Percentiles rank a stretch among this genome's conserved stretches.
Evolutionary conservation across 2,797 vertebrate species (phyloP).

Genomic region (Acrocephalus scirpaceus): DNA sequence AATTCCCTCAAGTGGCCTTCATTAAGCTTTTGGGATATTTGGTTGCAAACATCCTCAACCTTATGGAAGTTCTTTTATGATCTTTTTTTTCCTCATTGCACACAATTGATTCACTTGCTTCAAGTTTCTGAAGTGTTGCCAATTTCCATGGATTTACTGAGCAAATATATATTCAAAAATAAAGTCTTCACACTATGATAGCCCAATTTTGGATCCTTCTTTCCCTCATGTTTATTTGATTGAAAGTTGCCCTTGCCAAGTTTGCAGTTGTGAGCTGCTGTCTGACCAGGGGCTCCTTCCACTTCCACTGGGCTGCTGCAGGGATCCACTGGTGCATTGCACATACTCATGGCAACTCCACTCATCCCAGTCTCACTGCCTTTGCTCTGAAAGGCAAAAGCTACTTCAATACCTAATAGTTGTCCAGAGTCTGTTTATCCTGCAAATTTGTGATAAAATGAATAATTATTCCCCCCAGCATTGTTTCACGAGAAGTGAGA

Average conservation of each 20-base stretch:
- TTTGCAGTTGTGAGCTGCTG: fast-evolving
- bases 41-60: neutral
- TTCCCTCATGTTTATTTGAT: neutral
- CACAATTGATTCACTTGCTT: neutral
- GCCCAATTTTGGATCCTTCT: neutral
- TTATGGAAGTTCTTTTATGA: neutral
- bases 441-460: neutral
- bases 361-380: neutral
- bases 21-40: neutral
- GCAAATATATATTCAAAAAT: neutral
- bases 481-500: neutral
- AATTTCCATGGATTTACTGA: neutral
- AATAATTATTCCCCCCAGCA: neutral
- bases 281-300: neutral
- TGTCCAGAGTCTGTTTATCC: neutral
- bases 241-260: neutral
- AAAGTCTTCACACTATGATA: neutral
- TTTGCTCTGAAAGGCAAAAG: neutral
- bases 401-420: neutral
- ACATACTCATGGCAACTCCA: neutral
- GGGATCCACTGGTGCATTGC: neutral
- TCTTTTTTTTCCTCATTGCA: neutral
- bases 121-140: neutral
- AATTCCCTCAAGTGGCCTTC: neutral
- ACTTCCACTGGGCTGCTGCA: neutral